Base-by-base conservation (phyloP, 1,140 invertebrate species). In the Bombus fervidus region DNA sequence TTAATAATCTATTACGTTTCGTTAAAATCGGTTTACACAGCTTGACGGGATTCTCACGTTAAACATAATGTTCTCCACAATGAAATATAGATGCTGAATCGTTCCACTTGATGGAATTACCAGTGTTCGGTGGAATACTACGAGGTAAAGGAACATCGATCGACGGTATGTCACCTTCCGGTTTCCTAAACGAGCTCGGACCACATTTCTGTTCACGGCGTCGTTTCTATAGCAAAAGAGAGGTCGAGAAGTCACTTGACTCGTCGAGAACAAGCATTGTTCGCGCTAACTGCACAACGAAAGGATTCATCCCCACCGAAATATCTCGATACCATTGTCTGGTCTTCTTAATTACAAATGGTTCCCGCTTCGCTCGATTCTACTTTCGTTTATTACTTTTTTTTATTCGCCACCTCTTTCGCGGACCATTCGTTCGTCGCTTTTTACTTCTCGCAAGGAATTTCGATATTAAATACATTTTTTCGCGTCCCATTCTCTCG, bases 91-190 rank as follows among this genome's bases (percentile, higher is more conserved):
- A 37, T 13, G 59, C 47, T 13, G 5, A 47, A 39, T 57, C 31
- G 74, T 68, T 59, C n/a, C 43, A 34, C 15, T 34, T 31, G 13
- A 18, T 22, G n/a, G 47, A 78, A 79, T 84, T 66, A 39, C 28
- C 31, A 31, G 59, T 18, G 74, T 76, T 57, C 18, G 3, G 18
- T 12, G n/a, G 47, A 68, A 57, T 13, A 41, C 18, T 31, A 41
- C 37, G 43, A 18, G 12, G 43, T 41, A 77, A 83, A 34, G 39
- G 47, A 57, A 69, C 87, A 75, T 79, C 87, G 85, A 91, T 90
- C 86, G 75, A 3, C 78, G 84, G 88, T 90, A 86, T 86, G 41
- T 73, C 88, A 91, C 87, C 87, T 92, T 88, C 77, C 82, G n/a
- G 86, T 85, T 87, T 79, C 66, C 59, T 85, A 85, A 87, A 90